These are phyloP conservation scores for Tenthredo mesomela DNA, from an alignment of 2,888 invertebrate species.

Conservation along the genomic window DNA sequence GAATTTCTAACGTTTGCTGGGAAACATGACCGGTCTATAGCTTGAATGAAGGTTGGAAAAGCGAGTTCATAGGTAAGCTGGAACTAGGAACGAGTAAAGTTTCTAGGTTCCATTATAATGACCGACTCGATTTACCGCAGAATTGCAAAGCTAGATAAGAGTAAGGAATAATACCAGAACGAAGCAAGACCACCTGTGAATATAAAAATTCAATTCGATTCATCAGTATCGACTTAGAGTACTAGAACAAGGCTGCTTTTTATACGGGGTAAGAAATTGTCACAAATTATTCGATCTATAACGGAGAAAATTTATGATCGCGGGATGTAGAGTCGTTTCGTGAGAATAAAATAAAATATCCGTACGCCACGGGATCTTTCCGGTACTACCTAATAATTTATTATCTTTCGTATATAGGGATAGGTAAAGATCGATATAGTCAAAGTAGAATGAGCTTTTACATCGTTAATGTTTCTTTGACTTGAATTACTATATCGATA, in stretches of 20 bases:
- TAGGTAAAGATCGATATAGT: background rate
- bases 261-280: background rate
- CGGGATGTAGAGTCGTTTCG: constrained; percentile 35
- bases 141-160: background rate
- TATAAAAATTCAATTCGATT: constrained; percentile 25
- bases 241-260: background rate
- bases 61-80: background rate
- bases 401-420: background rate
- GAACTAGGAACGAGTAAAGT: constrained; percentile 11
- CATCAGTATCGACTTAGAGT: background rate
- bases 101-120: constrained; percentile 9
- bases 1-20: background rate
- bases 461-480: background rate
- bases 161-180: constrained; percentile 11
- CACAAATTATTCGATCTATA: constrained; percentile 24
- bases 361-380: constrained; percentile 25
- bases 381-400: constrained; percentile 17
- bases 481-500: constrained; percentile 21
- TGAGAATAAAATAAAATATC: constrained; percentile 34
- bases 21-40: background rate
- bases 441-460: background rate
- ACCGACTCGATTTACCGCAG: constrained; percentile 12
- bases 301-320: constrained; percentile 43
- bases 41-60: background rate
- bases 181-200: constrained; percentile 34